Percentiles rank a stretch among this genome's conserved stretches.
These are phyloP conservation scores for Elgaria multicarinata DNA, from an alignment of 2,113 vertebrate genomes.

Conservation along the genomic window DNA sequence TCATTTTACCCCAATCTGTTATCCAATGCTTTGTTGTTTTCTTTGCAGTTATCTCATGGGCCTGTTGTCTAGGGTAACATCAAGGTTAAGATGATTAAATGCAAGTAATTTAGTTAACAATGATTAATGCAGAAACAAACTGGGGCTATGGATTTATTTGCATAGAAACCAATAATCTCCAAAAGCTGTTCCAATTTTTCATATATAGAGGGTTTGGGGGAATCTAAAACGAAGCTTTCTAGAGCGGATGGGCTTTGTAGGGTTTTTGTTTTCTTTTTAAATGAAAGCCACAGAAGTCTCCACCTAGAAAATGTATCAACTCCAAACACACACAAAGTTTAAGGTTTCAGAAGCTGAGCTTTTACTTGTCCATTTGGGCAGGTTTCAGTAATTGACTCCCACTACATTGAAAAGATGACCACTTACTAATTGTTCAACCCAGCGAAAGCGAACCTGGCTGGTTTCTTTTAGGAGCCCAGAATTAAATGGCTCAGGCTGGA, in stretches of 20 bases:
- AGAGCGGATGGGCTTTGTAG: not conserved
- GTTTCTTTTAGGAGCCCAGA: not conserved
- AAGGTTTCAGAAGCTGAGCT: not conserved
- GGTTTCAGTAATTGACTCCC: not conserved
- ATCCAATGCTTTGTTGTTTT: slow-evolving; percentile 58
- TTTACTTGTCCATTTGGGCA: not conserved
- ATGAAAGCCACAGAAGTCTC: not conserved
- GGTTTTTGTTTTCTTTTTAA: not conserved
- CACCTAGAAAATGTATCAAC: not conserved
- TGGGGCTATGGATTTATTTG: slow-evolving; percentile 47
- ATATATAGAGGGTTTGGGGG: not conserved
- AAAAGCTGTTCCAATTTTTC: not conserved
- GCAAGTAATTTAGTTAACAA: slow-evolving; percentile 65
- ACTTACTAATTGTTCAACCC: not conserved
- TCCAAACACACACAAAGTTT: not conserved
- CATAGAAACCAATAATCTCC: slow-evolving; percentile 26
- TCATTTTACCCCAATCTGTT: slow-evolving; percentile 48
- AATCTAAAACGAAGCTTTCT: not conserved
- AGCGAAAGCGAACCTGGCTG: not conserved
- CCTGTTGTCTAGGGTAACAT: slow-evolving; percentile 61
- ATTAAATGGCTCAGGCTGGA: not conserved
- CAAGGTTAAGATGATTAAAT: slow-evolving; percentile 70
- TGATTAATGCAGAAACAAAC: slow-evolving; percentile 59
- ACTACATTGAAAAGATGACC: not conserved
- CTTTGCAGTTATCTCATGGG: slow-evolving; percentile 48